Conservation (phyloP, 2,113 vertebrate genomes). For the Cavia aperea region DNA sequence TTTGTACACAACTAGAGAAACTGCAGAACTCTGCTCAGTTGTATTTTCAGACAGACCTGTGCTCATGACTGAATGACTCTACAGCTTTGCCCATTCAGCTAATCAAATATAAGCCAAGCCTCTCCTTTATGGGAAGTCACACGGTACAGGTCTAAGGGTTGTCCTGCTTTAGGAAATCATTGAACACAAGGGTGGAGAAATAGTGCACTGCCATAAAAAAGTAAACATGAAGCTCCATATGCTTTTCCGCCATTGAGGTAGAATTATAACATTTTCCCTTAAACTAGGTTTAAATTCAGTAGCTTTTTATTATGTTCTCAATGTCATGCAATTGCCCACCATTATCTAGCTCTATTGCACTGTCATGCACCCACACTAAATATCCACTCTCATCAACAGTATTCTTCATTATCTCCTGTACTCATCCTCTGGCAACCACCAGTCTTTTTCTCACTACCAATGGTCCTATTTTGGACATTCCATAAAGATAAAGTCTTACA, state of each 20-base stretch:
- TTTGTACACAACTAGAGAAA: neutral
- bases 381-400: neutral
- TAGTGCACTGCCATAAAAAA: accelerated
- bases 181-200: neutral
- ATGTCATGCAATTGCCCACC: neutral
- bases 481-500: neutral
- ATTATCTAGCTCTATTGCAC: neutral
- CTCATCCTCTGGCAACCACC: accelerated
- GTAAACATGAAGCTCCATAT: neutral
- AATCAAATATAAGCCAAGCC: neutral
- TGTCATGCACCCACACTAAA: neutral
- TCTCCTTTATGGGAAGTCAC: neutral
- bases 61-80: neutral
- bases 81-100: accelerated
- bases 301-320: neutral
- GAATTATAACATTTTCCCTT: neutral
- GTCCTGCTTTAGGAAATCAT: neutral
- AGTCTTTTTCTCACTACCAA: neutral
- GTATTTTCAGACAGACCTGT: neutral
- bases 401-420: neutral
- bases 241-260: neutral
- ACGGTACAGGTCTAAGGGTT: neutral
- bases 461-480: neutral
- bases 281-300: neutral
- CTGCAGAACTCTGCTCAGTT: neutral